phyloP scores from a whole-genome alignment of 2,888 invertebrate species.

The Drosophila parthenogenetica region DNA sequence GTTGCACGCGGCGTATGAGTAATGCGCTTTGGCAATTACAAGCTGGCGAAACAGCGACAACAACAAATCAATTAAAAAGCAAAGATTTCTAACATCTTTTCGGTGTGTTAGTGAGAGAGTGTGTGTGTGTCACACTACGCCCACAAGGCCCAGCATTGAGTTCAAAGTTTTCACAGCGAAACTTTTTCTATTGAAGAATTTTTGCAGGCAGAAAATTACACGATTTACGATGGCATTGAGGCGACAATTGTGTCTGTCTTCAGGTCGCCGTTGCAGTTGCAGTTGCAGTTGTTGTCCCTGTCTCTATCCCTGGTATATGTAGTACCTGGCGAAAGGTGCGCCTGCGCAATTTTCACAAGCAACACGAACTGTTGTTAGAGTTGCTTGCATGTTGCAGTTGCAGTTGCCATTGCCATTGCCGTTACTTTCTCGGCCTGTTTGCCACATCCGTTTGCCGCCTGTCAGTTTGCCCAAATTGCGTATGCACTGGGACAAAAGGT shows the following conservation, averaged over 20 bases:
- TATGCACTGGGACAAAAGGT: constrained; percentile 73
- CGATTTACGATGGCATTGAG: constrained; percentile 73
- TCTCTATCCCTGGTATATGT: constrained; percentile 8
- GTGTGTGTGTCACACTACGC: constrained; percentile 49
- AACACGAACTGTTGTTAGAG: constrained; percentile 69
- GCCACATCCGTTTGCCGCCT: constrained; percentile 72
- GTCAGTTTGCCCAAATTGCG: constrained; percentile 78
- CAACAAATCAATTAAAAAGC: constrained; percentile 73
- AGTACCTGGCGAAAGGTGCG: constrained; percentile 72
- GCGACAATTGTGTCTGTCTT: constrained; percentile 69
- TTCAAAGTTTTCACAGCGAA: constrained; percentile 68
- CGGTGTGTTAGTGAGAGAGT: neutral
- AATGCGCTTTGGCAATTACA: constrained; percentile 61
- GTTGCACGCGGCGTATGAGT: constrained; percentile 65
- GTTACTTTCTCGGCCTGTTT: constrained; percentile 67
- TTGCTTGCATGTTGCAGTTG: constrained; percentile 63
- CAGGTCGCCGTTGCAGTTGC: neutral
- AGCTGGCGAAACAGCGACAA: constrained; percentile 33
- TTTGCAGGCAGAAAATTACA: constrained; percentile 61
- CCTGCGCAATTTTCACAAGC: constrained; percentile 72
- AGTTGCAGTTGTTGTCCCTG: neutral
- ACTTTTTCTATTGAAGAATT: constrained; percentile 35
- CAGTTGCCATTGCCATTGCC: constrained; percentile 35
- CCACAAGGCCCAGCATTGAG: constrained; percentile 68
- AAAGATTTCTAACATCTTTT: constrained; percentile 37